These are phyloP conservation scores for Hirtodrosophila confusa DNA, from an alignment of 2,888 invertebrate genomes.

Conservation along the genomic window DNA sequence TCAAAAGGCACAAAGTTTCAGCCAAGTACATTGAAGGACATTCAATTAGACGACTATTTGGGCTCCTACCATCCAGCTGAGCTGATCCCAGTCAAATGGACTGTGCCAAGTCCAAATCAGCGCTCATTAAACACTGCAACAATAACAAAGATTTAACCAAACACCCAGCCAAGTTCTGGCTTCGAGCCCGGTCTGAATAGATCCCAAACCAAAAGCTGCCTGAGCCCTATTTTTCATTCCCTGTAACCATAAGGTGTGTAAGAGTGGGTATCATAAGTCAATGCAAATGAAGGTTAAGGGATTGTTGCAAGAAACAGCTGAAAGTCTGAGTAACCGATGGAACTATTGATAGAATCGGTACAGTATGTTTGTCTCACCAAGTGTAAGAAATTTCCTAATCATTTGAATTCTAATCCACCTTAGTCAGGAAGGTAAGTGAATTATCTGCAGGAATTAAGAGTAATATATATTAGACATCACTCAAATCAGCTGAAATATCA, in stretches of 20 bases:
- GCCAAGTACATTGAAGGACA: slow-evolving; percentile 14
- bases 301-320: too few species aligned
- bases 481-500: too few species aligned
- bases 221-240: slow-evolving; percentile 11
- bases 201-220: slow-evolving; percentile 7
- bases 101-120: slow-evolving; percentile 36
- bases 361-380: too few species aligned
- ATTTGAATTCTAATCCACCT: too few species aligned
- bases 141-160: slow-evolving; percentile 1
- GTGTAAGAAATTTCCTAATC: too few species aligned
- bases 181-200: slow-evolving; percentile 1
- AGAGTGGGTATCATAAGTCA: too few species aligned
- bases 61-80: background rate
- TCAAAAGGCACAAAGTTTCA: slow-evolving; percentile 25
- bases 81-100: slow-evolving; percentile 29
- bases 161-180: slow-evolving; percentile 1
- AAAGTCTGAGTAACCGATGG: too few species aligned
- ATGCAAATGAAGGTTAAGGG: too few species aligned
- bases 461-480: too few species aligned
- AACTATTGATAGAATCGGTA: too few species aligned
- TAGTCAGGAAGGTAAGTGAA: too few species aligned
- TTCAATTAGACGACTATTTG: slow-evolving; percentile 23
- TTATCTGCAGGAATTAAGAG: too few species aligned
- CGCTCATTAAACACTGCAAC: slow-evolving; percentile 45
- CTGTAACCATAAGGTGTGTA: background rate